phyloP scores from a whole-genome alignment of 1,140 invertebrate genomes.

The Drosophila repleta region DNA sequence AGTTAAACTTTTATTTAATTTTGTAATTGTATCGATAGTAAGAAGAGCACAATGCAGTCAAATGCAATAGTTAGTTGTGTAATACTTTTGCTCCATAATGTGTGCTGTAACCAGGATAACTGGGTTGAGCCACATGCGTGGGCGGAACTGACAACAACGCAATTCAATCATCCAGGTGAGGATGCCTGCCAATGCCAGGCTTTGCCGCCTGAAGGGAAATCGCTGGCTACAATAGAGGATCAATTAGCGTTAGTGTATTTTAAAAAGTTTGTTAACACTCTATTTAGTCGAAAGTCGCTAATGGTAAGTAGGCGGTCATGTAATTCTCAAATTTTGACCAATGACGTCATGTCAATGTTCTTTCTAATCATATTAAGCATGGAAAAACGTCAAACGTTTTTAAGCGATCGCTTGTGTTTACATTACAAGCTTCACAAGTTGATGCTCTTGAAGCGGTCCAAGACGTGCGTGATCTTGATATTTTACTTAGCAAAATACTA shows the following conservation, averaged over 20 bases:
- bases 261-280: constrained; percentile 61
- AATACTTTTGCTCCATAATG: constrained; percentile 48
- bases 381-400: constrained; percentile 37
- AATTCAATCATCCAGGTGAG: constrained; percentile 5
- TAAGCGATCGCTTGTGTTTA: constrained; percentile 60
- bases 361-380: constrained; percentile 47
- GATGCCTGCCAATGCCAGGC: constrained; percentile 37
- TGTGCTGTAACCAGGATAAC: constrained; percentile 51
- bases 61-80: constrained; percentile 43
- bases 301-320: constrained; percentile 43
- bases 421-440: constrained; percentile 51
- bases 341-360: constrained; percentile 62
- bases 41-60: constrained; percentile 38
- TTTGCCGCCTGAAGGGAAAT: constrained; percentile 2
- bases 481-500: constrained; percentile 60
- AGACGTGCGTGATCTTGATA: constrained; percentile 71
- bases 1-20: constrained; percentile 4
- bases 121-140: constrained; percentile 70
- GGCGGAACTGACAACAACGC: constrained; percentile 39
- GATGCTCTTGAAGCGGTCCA: constrained; percentile 50
- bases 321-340: neutral
- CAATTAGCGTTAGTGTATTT: constrained; percentile 65
- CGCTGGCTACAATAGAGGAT: constrained; percentile 46
- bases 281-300: constrained; percentile 63
- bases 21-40: constrained; percentile 6